phyloP scores from a whole-genome alignment of 2,113 vertebrate genomes.

The Spea bombifrons region DNA sequence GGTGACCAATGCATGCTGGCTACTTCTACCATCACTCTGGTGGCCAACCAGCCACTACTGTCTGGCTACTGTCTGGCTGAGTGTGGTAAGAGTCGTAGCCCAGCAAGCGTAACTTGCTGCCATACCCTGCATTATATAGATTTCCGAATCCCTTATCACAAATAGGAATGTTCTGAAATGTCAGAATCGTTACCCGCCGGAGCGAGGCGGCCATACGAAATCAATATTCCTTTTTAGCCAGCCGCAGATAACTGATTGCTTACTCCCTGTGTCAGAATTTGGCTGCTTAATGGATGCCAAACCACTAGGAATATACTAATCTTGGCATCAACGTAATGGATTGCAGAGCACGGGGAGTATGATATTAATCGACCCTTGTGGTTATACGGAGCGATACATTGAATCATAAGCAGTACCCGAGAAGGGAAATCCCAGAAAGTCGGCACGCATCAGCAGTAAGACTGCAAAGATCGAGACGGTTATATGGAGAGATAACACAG shows the following conservation, averaged over 20 bases:
- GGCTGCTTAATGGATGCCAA: not conserved
- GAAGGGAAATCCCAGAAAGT: not conserved
- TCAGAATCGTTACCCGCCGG: slow-evolving; percentile 27
- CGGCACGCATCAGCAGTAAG: no score
- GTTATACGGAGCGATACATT: not conserved
- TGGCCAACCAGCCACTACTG: not conserved
- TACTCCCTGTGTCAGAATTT: not conserved
- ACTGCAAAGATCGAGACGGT: no score
- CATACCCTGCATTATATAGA: no score
- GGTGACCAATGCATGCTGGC: no score
- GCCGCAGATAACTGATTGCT: slow-evolving; percentile 24
- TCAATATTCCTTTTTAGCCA: slow-evolving; percentile 17
- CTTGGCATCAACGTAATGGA: slow-evolving; percentile 9
- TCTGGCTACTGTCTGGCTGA: not conserved
- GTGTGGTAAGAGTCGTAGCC: not conserved
- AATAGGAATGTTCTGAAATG: slow-evolving; percentile 8
- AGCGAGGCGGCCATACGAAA: slow-evolving; percentile 2
- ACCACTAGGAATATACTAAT: slow-evolving; percentile 3
- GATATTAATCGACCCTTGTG: not conserved
- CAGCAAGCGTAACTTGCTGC: no score
- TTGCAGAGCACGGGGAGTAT: not conserved
- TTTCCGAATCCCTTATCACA: not conserved
- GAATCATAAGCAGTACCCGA: not conserved
- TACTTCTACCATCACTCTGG: not conserved
- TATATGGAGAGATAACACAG: no score